phyloP scores from a whole-genome alignment of 2,888 invertebrate species.

The Spialia ferax region DNA sequence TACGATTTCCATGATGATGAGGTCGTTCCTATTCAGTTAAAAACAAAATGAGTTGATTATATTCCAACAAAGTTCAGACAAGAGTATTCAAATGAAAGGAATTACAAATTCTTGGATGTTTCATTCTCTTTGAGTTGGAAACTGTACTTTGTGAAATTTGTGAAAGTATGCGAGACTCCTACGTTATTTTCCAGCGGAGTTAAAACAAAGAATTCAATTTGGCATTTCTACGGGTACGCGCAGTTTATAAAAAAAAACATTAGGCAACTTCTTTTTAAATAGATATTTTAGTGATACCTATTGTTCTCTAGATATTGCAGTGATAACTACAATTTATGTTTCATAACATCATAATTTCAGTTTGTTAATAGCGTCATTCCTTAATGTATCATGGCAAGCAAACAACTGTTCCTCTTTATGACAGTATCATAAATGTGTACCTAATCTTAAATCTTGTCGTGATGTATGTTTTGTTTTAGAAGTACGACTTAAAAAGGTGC shows the following conservation, averaged over 20 bases:
- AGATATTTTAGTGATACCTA: background rate
- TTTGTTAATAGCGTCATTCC: no score
- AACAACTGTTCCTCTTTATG: no score
- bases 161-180: slow-evolving; percentile 11
- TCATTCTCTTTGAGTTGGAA: slow-evolving; percentile 4
- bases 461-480: no score
- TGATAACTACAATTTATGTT: no score
- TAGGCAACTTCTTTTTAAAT: background rate
- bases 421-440: no score
- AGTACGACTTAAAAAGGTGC: no score
- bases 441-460: no score
- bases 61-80: slow-evolving; percentile 11
- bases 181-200: slow-evolving; percentile 5
- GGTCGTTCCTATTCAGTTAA: background rate
- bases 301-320: no score
- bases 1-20: background rate
- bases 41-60: slow-evolving; percentile 12
- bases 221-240: background rate
- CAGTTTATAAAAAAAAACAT: background rate
- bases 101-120: slow-evolving; percentile 12
- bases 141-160: slow-evolving; percentile 13
- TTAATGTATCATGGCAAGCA: no score
- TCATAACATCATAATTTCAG: no score
- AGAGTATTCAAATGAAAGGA: slow-evolving; percentile 14
- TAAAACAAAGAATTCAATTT: slow-evolving; percentile 1